These are phyloP conservation scores for Limosa lapponica DNA, from an alignment of 2,797 vertebrate species.

Conservation along the genomic window DNA sequence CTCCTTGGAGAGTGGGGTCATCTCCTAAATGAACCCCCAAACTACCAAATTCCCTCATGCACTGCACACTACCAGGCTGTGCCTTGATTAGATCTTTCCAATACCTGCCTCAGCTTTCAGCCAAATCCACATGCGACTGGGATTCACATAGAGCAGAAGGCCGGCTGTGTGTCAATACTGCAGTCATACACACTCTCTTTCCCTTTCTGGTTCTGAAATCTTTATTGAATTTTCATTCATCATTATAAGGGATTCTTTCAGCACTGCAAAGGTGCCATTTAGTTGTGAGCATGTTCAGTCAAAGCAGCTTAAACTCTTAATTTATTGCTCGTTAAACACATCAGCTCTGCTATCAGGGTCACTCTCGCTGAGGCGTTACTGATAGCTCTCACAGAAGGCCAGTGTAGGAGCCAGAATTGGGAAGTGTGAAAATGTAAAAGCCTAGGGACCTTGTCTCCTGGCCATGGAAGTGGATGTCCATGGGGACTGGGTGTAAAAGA, in stretches of 20 bases:
- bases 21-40: background rate
- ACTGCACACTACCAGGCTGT: background rate
- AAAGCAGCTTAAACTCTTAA: conserved; percentile 48
- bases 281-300: background rate
- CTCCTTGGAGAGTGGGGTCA: background rate
- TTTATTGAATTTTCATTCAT: conserved; percentile 73
- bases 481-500: background rate
- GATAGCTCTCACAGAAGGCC: background rate
- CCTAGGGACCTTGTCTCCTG: background rate
- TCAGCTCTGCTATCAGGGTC: conserved; percentile 6
- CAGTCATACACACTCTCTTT: background rate
- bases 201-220: background rate
- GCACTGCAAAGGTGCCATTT: background rate
- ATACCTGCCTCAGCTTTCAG: background rate
- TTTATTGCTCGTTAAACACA: conserved; percentile 61
- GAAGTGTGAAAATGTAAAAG: background rate
- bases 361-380: conserved; percentile 2
- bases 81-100: background rate
- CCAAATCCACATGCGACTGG: background rate
- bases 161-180: background rate
- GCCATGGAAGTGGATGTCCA: background rate
- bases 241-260: conserved; percentile 58
- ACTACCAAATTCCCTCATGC: background rate
- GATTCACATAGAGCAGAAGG: background rate
- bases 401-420: background rate